Conservation (phyloP, 2,113 vertebrate species). For the Eupsittula cactorum region DNA sequence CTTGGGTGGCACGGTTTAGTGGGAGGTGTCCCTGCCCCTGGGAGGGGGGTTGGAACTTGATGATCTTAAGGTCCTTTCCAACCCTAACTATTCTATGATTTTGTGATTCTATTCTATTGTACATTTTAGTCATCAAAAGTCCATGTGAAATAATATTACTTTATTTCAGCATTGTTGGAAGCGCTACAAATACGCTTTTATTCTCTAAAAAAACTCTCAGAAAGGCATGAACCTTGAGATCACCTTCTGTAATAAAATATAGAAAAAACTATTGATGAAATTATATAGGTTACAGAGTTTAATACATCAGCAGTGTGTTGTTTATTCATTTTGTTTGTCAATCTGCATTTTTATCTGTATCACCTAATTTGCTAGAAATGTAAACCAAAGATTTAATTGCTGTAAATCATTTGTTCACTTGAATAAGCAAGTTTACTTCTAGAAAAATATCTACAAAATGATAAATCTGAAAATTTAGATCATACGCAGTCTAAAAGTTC, state of each 20-base stretch:
- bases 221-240: not conserved
- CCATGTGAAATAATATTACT: not conserved
- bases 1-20: no score
- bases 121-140: not conserved
- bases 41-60: no score
- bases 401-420: not conserved
- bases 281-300: not conserved
- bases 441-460: not conserved
- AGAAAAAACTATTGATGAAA: not conserved
- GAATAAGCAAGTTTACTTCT: not conserved
- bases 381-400: not conserved
- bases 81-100: no score
- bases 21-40: no score
- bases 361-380: not conserved
- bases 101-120: no score
- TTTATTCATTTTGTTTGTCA: not conserved
- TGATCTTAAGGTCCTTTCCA: no score
- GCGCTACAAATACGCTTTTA: not conserved
- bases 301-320: not conserved
- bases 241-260: not conserved
- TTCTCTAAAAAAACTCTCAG: not conserved
- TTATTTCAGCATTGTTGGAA: not conserved
- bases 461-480: not conserved
- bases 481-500: not conserved
- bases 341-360: not conserved